Base-by-base conservation (phyloP, 2,888 invertebrate genomes). In the Philereme transversata region DNA sequence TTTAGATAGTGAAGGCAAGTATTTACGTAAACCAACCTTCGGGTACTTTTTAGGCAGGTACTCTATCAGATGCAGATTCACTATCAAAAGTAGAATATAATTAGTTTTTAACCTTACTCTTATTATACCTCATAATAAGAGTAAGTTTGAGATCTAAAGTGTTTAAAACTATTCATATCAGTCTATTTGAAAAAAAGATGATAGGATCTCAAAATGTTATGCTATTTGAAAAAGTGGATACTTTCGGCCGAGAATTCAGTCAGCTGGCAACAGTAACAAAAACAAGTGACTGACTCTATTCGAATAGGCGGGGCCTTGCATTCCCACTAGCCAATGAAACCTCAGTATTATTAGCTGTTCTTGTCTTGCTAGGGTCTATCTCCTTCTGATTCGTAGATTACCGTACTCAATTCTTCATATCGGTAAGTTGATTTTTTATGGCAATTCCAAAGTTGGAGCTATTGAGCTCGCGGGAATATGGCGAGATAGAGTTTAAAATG, bases 351-450 rank as follows among this genome's bases (percentile, higher is more conserved):
- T 70, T 10, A 6, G 36, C 67, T 44, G 4, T 84, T 81, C 73
- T 78, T 41, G 58, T 84, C 75, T 4, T 11, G 40, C 59, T n/a
- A 36, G 35, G 6, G n/a, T 6, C 44, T 41, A 54, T 85, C 82
- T 78, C 77, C 22, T 51, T 86, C 78, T 65, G 70, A 81, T 82
- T 77, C 79, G 84, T 82, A 83, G 79, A 81, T 80, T 82, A 82
- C 81, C 74, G 77, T 78, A 84, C 82, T 84, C 85, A 84, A 87
- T 87, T 84, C 79, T 86, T 88, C 86, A 86, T 86, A 83, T 82
- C 79, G 77, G 77, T 74, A 78, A 79, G 80, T 82, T 83, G 82
- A 81, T 85, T 87, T 86, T 87, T 88, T 86, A 85, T 84, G 75
- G 82, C 77, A 72, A 74, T 85, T 83, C 79, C 77, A 85, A 84